A percentile compares a stretch with the other conserved stretches of the same genome.
Evolutionary conservation across 2,888 invertebrate species (phyloP).

Genomic region (Dicyrtomina minuta): DNA sequence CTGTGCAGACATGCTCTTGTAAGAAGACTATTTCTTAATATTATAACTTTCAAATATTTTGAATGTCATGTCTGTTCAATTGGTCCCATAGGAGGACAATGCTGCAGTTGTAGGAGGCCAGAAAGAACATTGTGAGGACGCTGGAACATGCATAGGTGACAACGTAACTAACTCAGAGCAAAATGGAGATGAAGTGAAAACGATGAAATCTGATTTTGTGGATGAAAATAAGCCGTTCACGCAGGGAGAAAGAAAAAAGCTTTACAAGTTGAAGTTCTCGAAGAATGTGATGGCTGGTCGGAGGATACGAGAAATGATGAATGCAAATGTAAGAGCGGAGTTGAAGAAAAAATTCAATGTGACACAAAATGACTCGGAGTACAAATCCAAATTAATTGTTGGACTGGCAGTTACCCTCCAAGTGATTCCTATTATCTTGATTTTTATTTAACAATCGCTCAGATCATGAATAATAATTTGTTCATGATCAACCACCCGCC

Average conservation of each 20-base stretch:
- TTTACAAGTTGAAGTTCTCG: background rate
- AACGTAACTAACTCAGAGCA: too few relatives aligned
- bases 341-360: background rate
- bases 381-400: slow-evolving; percentile 13
- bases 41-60: too few relatives aligned
- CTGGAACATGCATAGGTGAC: too few relatives aligned
- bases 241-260: slow-evolving; percentile 6
- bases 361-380: background rate
- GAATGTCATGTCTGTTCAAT: too few relatives aligned
- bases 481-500: too few relatives aligned
- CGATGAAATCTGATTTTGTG: background rate
- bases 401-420: slow-evolving; percentile 20
- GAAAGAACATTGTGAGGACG: too few relatives aligned
- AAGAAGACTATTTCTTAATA: too few relatives aligned
- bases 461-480: too few relatives aligned
- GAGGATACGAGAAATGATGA: slow-evolving; percentile 22
- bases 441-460: slow-evolving; percentile 19
- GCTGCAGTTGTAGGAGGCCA: too few relatives aligned
- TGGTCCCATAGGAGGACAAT: too few relatives aligned
- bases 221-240: slow-evolving; percentile 8
- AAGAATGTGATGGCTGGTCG: slow-evolving; percentile 18
- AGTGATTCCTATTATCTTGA: slow-evolving; percentile 18
- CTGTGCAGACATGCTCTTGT: too few relatives aligned
- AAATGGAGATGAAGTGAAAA: too few relatives aligned
- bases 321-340: background rate